Conservation (phyloP, 1,140 invertebrate genomes). For the Hormaphis cornu region DNA sequence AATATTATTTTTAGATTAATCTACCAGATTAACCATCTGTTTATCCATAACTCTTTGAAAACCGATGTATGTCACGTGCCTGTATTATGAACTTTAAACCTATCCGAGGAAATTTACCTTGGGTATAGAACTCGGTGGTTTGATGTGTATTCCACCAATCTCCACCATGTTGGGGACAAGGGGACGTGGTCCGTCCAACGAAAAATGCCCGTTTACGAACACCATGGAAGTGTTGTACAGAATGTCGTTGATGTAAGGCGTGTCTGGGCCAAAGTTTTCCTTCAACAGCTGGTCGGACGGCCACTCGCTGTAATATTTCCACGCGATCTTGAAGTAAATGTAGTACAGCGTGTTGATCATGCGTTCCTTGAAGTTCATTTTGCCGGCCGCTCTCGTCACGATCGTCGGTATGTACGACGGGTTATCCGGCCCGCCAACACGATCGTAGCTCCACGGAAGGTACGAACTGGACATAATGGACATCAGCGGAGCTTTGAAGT, state of each 20-base stretch:
- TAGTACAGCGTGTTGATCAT: slow-evolving; percentile 33
- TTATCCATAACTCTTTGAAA: too few relatives aligned
- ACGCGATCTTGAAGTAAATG: slow-evolving; percentile 11
- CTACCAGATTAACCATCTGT: too few relatives aligned
- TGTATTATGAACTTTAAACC: too few relatives aligned
- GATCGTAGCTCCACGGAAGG: slow-evolving; percentile 51
- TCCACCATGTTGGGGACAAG: slow-evolving; percentile 54
- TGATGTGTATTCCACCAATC: slow-evolving; percentile 56
- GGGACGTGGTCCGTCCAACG: slow-evolving; percentile 49
- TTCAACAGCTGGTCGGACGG: slow-evolving; percentile 20
- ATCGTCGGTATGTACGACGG: slow-evolving; percentile 36
- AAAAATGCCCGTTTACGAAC: slow-evolving; percentile 56
- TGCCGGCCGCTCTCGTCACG: slow-evolving; percentile 9
- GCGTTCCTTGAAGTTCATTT: slow-evolving; percentile 35
- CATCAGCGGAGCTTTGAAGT: slow-evolving; percentile 47
- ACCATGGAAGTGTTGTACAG: slow-evolving; percentile 51
- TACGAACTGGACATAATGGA: slow-evolving; percentile 47
- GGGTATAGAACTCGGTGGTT: slow-evolving; percentile 47
- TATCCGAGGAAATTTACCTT: slow-evolving; percentile 44
- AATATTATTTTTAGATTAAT: too few relatives aligned
- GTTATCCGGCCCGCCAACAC: slow-evolving; percentile 37
- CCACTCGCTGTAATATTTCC: slow-evolving; percentile 3
- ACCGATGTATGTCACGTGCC: too few relatives aligned
- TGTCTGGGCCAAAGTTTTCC: slow-evolving; percentile 34
- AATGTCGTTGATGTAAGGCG: slow-evolving; percentile 46